Percentiles rank a stretch among this genome's conserved stretches.
Evolutionary conservation across 2,888 invertebrate genomes (phyloP).

Genomic region (Aphodius sticticus): DNA sequence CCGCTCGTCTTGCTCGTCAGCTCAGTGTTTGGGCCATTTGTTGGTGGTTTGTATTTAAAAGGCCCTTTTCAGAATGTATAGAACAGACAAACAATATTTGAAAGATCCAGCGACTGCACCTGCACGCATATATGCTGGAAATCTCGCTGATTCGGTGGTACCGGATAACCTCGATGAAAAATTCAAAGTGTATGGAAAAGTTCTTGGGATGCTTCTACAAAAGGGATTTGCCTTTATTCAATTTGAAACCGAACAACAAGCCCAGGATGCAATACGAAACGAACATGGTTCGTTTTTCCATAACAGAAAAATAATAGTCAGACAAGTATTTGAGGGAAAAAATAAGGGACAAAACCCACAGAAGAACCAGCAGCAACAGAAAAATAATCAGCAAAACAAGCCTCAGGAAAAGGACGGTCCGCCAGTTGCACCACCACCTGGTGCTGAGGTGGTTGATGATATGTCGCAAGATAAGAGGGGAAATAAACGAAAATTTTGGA

Average conservation of each 20-base stretch:
- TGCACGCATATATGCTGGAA: conserved; percentile 83
- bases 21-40: background rate
- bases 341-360: conserved; percentile 54
- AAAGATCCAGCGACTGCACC: conserved; percentile 79
- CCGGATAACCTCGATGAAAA: conserved; percentile 75
- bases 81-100: conserved; percentile 63
- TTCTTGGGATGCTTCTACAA: conserved; percentile 75
- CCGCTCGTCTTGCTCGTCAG: too few species aligned
- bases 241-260: conserved; percentile 77
- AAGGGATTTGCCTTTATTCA: conserved; percentile 90
- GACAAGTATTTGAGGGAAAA: conserved; percentile 62
- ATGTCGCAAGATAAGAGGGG: conserved; percentile 26
- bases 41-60: background rate
- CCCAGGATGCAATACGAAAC: conserved; percentile 76
- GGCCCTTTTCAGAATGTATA: conserved; percentile 51
- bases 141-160: conserved; percentile 68
- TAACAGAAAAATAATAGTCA: conserved; percentile 74
- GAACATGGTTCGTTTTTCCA: conserved; percentile 76
- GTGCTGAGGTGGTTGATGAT: background rate
- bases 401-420: conserved; percentile 14
- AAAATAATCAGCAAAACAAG: conserved; percentile 47
- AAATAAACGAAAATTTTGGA: conserved; percentile 34
- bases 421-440: conserved; percentile 18
- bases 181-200: conserved; percentile 77
- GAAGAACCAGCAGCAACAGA: conserved; percentile 46